These are phyloP conservation scores for Notothenia rossii DNA, from an alignment of 2,113 vertebrate species.

Conservation along the genomic window DNA sequence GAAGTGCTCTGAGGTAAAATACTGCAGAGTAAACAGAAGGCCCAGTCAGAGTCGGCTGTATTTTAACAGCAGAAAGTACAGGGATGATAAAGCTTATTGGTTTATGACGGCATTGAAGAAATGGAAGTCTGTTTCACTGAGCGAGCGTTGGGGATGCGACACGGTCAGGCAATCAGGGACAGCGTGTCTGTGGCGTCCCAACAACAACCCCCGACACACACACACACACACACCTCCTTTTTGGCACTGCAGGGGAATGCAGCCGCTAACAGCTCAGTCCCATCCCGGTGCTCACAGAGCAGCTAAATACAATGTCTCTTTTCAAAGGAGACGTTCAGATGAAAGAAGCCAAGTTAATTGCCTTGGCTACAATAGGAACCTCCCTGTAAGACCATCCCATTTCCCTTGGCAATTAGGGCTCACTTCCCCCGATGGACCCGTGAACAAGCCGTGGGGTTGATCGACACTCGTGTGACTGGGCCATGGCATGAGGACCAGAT, in stretches of 20 bases:
- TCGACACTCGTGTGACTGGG: conserved; percentile 23
- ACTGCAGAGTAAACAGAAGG: conserved; percentile 26
- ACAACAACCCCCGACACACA: conserved; percentile 46
- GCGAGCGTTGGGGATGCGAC: conserved; percentile 33
- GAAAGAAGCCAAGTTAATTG: conserved; percentile 73
- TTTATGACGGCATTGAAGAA: conserved; percentile 38
- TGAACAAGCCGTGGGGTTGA: conserved; percentile 47
- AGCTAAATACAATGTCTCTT: conserved; percentile 65
- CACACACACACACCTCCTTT: conserved; percentile 29
- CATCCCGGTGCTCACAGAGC: conserved; percentile 50
- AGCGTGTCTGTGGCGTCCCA: conserved; percentile 49
- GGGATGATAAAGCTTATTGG: conserved; percentile 35
- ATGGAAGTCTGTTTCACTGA: conserved; percentile 41
- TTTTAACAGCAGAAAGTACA: conserved; percentile 8
- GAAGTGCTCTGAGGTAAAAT: conserved; percentile 32
- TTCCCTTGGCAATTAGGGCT: conserved; percentile 74
- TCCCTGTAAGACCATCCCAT: conserved; percentile 64
- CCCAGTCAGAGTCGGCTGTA: conserved; percentile 2
- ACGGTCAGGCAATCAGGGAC: conserved; percentile 50
- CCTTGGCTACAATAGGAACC: conserved; percentile 72
- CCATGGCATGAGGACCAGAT: conserved; percentile 17
- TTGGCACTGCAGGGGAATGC: conserved; percentile 52
- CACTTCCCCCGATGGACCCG: conserved; percentile 56
- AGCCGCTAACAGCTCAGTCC: conserved; percentile 46
- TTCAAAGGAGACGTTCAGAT: conserved; percentile 69